phyloP scores from a whole-genome alignment of 2,113 vertebrate genomes.

The Gymnorhina tibicen region DNA sequence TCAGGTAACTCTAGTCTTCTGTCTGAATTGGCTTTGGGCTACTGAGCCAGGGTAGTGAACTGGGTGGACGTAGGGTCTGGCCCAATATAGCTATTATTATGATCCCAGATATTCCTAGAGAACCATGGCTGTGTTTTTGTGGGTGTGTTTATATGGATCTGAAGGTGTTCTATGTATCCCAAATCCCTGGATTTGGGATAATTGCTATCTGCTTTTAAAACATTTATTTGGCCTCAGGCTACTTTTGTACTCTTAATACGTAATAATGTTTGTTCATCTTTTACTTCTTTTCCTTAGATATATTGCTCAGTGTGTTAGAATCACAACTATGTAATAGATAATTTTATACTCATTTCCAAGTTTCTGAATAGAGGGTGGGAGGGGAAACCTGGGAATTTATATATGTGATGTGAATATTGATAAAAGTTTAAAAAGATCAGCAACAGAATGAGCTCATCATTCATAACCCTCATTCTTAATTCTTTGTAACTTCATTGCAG shows the following conservation, averaged over 20 bases:
- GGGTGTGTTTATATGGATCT: not conserved
- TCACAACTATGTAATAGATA: not conserved
- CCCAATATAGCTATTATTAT: not conserved
- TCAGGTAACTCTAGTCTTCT: not conserved
- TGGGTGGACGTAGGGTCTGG: not conserved
- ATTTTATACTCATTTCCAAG: not conserved
- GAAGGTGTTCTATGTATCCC: not conserved
- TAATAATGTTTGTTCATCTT: not conserved
- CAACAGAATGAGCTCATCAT: not conserved
- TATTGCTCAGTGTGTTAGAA: not conserved
- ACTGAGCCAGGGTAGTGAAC: not conserved
- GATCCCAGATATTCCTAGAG: not conserved
- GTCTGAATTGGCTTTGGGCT: not conserved
- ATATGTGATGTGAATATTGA: not conserved
- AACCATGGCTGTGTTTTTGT: not conserved
- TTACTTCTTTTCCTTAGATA: not conserved
- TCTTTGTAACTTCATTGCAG: not conserved
- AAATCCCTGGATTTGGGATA: not conserved
- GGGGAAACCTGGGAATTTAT: not conserved
- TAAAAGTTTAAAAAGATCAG: not conserved
- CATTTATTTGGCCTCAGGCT: not conserved
- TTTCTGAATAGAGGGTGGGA: not conserved
- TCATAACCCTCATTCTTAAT: not conserved
- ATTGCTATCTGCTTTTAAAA: not conserved
- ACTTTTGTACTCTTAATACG: not conserved